Percentiles rank a stretch among this genome's conserved stretches.
Evolutionary conservation across 2,888 invertebrate species (phyloP).

Genomic region (Hoplodrina blanda): DNA sequence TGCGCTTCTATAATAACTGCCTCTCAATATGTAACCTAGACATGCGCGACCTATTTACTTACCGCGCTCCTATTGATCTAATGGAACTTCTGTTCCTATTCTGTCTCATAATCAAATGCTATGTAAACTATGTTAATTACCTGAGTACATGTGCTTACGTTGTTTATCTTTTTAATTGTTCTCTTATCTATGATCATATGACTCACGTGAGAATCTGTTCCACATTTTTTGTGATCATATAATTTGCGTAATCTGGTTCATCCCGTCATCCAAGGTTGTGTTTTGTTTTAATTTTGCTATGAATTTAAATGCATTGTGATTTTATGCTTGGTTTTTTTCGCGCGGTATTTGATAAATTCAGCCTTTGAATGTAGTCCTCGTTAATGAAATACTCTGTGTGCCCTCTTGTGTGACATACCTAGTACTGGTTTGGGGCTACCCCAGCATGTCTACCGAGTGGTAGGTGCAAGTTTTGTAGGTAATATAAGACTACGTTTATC

Average conservation of each 20-base stretch:
- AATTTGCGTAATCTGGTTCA: constrained; percentile 15
- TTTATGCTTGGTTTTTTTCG: neutral
- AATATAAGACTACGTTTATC: no score
- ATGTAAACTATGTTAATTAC: constrained; percentile 53
- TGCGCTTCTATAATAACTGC: neutral
- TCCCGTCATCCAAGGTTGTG: constrained; percentile 13
- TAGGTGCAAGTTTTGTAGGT: no score
- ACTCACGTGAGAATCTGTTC: constrained; percentile 47
- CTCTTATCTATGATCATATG: constrained; percentile 41
- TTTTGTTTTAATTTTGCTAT: constrained; percentile 10
- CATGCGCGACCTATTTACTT: neutral
- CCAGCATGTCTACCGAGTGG: no score
- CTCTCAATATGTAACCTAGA: neutral
- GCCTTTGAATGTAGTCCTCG: neutral
- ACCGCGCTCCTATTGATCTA: neutral
- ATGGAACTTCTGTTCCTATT: constrained; percentile 41
- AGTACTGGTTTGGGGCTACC: no score
- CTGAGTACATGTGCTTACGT: constrained; percentile 24
- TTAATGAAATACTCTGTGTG: neutral
- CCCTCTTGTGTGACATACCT: no score
- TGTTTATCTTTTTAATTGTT: constrained; percentile 56
- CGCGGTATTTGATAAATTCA: neutral
- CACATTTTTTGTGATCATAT: constrained; percentile 22
- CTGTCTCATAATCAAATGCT: constrained; percentile 5
- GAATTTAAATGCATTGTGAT: neutral